phyloP scores from a whole-genome alignment of 2,797 vertebrate species.

The Brachymystax lenok region DNA sequence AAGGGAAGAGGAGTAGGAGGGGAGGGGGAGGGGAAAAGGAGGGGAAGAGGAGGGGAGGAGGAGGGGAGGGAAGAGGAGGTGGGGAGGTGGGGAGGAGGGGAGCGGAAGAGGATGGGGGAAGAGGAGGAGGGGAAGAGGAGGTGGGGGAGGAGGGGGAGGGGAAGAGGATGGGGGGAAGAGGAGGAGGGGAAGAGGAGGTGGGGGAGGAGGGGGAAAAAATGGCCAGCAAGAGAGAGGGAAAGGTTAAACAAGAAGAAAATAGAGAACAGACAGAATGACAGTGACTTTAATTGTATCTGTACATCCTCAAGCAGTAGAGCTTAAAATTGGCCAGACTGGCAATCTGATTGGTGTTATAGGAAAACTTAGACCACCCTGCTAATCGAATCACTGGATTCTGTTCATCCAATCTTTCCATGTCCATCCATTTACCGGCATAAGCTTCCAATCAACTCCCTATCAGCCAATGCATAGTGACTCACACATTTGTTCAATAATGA shows the following conservation, averaged over 20 bases:
- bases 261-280: background rate
- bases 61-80: background rate
- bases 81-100: conserved; percentile 12
- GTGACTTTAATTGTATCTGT: background rate
- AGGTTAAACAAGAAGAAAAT: background rate
- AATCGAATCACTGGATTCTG: conserved; percentile 28
- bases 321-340: conserved; percentile 17
- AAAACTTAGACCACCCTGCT: conserved; percentile 7
- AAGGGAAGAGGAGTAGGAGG: background rate
- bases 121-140: conserved; percentile 1
- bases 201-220: no score
- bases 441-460: background rate
- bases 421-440: background rate
- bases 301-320: conserved; percentile 7
- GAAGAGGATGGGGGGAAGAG: no score
- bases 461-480: background rate
- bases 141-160: background rate
- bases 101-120: no score
- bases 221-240: background rate
- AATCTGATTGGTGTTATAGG: conserved; percentile 13
- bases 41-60: no score
- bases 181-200: background rate
- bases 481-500: no score
- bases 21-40: no score
- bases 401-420: background rate